These are phyloP conservation scores for Onychomys torridus DNA, from an alignment of 2,797 vertebrate genomes.

Conservation along the genomic window DNA sequence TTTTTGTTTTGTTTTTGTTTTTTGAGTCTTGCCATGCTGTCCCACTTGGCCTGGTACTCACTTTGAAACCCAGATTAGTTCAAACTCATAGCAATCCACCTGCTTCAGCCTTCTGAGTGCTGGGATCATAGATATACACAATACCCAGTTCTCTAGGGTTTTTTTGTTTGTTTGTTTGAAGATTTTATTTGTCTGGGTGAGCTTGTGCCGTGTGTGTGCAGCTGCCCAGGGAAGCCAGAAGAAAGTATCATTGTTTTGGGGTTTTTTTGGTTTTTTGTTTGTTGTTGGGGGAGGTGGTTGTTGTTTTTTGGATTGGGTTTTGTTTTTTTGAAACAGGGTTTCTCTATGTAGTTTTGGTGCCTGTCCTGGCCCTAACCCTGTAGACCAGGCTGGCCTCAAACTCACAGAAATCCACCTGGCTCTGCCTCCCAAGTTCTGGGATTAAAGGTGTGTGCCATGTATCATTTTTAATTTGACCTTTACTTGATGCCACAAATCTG, in stretches of 20 bases:
- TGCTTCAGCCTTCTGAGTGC: background rate
- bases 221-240: background rate
- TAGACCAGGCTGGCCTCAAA: too few species aligned
- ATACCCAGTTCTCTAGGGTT: background rate
- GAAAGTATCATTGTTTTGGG: background rate
- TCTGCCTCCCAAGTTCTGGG: too few species aligned
- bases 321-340: too few species aligned
- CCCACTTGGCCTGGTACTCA: background rate
- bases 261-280: too few species aligned
- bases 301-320: too few species aligned
- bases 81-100: background rate
- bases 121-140: background rate
- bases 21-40: background rate
- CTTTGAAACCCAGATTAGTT: background rate
- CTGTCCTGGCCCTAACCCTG: too few species aligned
- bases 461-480: conserved; percentile 50
- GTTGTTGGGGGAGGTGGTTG: too few species aligned
- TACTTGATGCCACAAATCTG: background rate
- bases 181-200: background rate
- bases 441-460: too few species aligned
- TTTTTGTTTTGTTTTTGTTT: conserved; percentile 1
- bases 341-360: too few species aligned
- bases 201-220: background rate
- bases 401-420: too few species aligned
- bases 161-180: background rate